These are phyloP conservation scores for Apomyelois bistriatella DNA, from an alignment of 2,888 invertebrate species.

Conservation along the genomic window DNA sequence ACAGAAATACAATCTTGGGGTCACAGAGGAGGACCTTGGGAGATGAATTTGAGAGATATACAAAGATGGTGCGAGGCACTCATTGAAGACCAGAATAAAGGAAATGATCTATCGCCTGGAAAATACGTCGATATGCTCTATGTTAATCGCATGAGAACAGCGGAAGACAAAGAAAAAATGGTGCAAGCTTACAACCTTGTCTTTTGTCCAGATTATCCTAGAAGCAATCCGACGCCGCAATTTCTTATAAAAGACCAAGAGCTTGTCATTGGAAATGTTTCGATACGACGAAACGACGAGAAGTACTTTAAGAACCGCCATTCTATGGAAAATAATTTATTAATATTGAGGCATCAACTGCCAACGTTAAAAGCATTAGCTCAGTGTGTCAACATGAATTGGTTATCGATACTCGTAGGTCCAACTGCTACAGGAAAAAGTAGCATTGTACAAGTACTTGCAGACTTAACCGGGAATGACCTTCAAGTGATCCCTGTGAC, in stretches of 20 bases:
- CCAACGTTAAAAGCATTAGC: constrained; percentile 87
- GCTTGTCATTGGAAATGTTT: constrained; percentile 84
- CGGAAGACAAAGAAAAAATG: constrained; percentile 87
- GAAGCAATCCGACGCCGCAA: constrained; percentile 76
- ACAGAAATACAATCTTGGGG: constrained; percentile 85
- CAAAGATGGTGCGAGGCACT: constrained; percentile 94
- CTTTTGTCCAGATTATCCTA: constrained; percentile 69
- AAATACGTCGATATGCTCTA: constrained; percentile 89
- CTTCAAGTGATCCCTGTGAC: constrained; percentile 90
- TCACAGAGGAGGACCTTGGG: constrained; percentile 94
- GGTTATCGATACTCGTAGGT: constrained; percentile 94
- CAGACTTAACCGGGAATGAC: constrained; percentile 86
- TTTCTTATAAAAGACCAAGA: constrained; percentile 79
- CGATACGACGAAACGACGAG: constrained; percentile 56
- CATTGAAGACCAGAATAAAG: constrained; percentile 54
- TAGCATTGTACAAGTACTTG: constrained; percentile 86
- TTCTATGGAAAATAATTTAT: constrained; percentile 54
- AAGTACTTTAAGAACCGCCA: constrained; percentile 58
- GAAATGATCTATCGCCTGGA: constrained; percentile 66
- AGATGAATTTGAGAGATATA: constrained; percentile 97
- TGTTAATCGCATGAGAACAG: constrained; percentile 90
- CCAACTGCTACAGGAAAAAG: constrained; percentile 89
- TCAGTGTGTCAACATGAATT: constrained; percentile 93
- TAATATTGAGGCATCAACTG: constrained; percentile 80
- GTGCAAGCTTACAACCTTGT: constrained; percentile 65